phyloP scores from a whole-genome alignment of 2,797 vertebrate genomes.

The Aplochiton taeniatus region DNA sequence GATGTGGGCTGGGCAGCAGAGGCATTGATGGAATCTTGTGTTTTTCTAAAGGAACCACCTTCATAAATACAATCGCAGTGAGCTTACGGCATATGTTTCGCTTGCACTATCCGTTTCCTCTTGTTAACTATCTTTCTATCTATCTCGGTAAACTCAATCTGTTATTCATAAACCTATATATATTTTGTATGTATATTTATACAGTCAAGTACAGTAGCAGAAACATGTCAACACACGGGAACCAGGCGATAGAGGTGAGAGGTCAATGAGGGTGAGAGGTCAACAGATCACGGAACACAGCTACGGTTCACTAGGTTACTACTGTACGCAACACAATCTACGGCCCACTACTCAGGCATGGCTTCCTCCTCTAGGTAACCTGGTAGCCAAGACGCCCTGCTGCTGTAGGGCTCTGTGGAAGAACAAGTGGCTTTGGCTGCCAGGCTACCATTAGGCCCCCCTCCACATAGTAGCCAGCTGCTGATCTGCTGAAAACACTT shows the following conservation, averaged over 20 bases:
- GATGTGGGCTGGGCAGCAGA: conserved; percentile 34
- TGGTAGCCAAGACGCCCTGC: conserved; percentile 22
- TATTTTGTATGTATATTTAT: conserved; percentile 75
- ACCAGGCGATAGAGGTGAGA: conserved; percentile 58
- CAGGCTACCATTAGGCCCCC: conserved; percentile 28
- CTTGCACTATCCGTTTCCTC: conserved; percentile 44
- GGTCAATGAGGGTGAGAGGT: conserved; percentile 52
- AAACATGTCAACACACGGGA: conserved; percentile 72
- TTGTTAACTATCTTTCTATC: conserved; percentile 67
- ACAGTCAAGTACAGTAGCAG: conserved; percentile 72
- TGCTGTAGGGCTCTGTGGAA: conserved; percentile 8
- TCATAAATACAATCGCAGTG: conserved; percentile 9
- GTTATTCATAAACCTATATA: conserved; percentile 57
- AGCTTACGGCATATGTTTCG: conserved; percentile 30
- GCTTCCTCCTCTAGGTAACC: conserved; percentile 32
- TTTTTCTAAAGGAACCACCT: conserved; percentile 19
- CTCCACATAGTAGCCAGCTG: conserved; percentile 26
- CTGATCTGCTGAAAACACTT: conserved; percentile 42
- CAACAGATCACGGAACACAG: conserved; percentile 71
- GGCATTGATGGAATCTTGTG: conserved; percentile 25
- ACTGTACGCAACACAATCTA: conserved; percentile 65
- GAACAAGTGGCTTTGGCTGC: conserved; percentile 14
- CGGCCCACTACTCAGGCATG: conserved; percentile 51
- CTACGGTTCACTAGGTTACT: conserved; percentile 75
- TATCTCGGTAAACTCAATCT: conserved; percentile 67